A percentile compares a stretch with the other conserved stretches of the same genome.
phyloP scores from a whole-genome alignment of 2,797 vertebrate species.

The Aselliscus stoliczkanus region DNA sequence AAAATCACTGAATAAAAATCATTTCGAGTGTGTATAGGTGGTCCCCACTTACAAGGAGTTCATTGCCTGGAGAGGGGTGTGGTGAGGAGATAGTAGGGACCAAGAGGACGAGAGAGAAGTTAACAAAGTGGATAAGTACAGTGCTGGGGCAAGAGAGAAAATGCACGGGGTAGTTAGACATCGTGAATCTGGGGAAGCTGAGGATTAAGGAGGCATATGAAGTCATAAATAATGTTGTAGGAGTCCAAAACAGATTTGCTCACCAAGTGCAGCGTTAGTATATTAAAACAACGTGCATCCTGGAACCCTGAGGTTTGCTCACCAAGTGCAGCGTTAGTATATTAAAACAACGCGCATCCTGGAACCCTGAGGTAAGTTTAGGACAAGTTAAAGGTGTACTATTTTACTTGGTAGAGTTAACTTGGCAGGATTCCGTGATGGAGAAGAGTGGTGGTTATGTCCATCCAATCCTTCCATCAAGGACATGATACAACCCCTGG shows the following conservation, averaged over 20 bases:
- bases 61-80: background rate
- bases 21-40: background rate
- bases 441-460: background rate
- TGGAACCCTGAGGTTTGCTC: background rate
- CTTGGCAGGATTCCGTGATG: background rate
- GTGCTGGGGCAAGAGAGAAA: background rate
- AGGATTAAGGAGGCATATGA: background rate
- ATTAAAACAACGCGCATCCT: background rate
- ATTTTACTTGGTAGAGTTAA: background rate
- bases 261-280: background rate
- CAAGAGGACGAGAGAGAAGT: background rate
- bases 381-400: background rate
- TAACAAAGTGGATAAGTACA: background rate
- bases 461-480: background rate
- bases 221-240: background rate
- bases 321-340: background rate
- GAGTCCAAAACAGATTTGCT: background rate
- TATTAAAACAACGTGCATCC: background rate
- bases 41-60: background rate
- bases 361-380: background rate
- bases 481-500: background rate
- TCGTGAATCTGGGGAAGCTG: background rate
- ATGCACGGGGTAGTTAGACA: background rate
- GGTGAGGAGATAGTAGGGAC: background rate
- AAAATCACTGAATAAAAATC: background rate